Percentiles rank a stretch among this genome's conserved stretches.
Conservation (phyloP, 2,797 vertebrate genomes). For the Ibycter americanus region DNA sequence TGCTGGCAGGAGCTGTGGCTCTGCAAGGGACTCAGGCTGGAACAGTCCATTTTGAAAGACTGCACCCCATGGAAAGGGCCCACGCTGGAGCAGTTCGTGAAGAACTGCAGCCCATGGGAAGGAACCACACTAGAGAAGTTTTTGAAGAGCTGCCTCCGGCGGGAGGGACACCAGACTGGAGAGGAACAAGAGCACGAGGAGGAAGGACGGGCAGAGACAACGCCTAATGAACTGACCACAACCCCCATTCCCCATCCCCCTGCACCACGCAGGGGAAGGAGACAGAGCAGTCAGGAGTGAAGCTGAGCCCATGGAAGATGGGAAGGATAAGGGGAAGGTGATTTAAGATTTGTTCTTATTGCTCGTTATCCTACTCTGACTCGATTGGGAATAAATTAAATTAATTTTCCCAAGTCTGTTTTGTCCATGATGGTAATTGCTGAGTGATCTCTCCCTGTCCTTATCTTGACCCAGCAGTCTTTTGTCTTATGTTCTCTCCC, state of each 20-base stretch:
- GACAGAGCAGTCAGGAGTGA: not conserved
- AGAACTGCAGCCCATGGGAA: not conserved
- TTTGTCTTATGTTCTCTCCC: not conserved
- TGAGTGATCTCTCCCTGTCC: not conserved
- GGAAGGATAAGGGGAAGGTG: not conserved
- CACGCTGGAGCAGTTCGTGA: not conserved
- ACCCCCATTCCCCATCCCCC: not conserved
- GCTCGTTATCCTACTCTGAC: not conserved
- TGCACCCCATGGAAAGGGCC: too few species aligned
- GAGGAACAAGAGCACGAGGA: not conserved
- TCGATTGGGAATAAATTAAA: not conserved
- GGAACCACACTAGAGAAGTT: too few species aligned
- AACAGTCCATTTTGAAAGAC: not conserved
- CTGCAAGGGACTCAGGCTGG: too few species aligned
- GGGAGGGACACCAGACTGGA: not conserved
- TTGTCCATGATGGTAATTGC: not conserved
- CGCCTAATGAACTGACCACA: not conserved
- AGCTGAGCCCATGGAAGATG: not conserved
- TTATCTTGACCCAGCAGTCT: accelerated
- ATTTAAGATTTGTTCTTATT: not conserved
- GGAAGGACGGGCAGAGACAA: not conserved
- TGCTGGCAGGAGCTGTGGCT: not conserved
- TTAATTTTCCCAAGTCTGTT: not conserved
- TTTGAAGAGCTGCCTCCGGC: too few species aligned
- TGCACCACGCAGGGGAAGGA: not conserved